Base-by-base conservation (phyloP, 2,888 invertebrate species). In the Lasius platythorax region DNA sequence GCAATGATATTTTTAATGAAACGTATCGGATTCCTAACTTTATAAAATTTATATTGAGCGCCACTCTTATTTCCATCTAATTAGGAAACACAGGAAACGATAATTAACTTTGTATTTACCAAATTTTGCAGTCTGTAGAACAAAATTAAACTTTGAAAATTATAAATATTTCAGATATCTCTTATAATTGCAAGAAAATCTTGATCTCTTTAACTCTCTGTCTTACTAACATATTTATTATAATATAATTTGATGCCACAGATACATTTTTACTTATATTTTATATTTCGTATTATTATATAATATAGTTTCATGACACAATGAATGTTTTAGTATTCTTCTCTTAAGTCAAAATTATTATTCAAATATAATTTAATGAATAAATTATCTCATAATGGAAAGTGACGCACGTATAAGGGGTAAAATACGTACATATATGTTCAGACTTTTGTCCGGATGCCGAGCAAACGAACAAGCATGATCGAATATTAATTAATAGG, bases 21-120 rank as follows among this genome's bases (percentile, higher is more conserved):
- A 28, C 11, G 50, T 23, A 5, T 64, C 18, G 30, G 68, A 43
- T 12, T n/a, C 3, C n/a, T 15, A 58, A 50, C 28, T 33, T 72
- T 37, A 23, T 28, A 37, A 11, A 72, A 72, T 61, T 79, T 61
- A 37, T 61, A 18, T 72, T 15, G 11, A 58, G 30, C 15, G n/a
- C 28, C 3, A 12, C 6, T 8, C 9, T 37, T 72, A 12, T 72
- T 4, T 43, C 33, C 6, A 53, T 53, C 12, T 18, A 28, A 72
- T 46, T 61, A 18, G 12, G 3, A 53, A 37, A 67, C 37, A 64
- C 46, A 28, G 12, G 0, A 67, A 53, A 53, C 53, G 66, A 12
- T 33, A 61, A 74, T 67, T 11, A 66, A 12, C 1, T 50, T 6
- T 64, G 11, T 23, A 15, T 63, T 75, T 63, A 75, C 23, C 23